Evolutionary conservation across 2,113 vertebrate species (phyloP).

Genomic region (Lagenorhynchus albirostris): DNA sequence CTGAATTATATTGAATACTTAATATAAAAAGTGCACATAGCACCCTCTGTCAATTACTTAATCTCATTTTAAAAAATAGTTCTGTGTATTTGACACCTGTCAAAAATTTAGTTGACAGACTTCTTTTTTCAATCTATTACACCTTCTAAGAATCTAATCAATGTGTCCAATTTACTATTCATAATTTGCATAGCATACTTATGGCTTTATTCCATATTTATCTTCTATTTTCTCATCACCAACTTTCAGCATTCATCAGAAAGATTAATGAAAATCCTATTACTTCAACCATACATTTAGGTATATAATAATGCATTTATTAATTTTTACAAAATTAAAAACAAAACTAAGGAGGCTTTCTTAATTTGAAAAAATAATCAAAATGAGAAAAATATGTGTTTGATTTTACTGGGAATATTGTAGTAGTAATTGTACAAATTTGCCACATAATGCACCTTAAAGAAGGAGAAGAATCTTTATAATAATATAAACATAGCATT

Average conservation of each 20-base stretch:
- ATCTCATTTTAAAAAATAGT: conserved; percentile 50
- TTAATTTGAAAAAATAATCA: not conserved
- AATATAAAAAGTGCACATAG: conserved; percentile 17
- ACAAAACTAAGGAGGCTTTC: not conserved
- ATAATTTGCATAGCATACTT: conserved; percentile 73
- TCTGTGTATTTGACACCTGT: conserved; percentile 68
- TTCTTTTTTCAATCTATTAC: conserved; percentile 63
- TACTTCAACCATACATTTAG: not conserved
- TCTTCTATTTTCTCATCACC: conserved; percentile 67
- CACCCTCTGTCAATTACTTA: conserved; percentile 61
- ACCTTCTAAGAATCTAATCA: conserved; percentile 72
- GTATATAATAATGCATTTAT: not conserved
- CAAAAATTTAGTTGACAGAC: conserved; percentile 71
- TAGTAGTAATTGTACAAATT: not conserved
- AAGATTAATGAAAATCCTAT: conserved; percentile 55
- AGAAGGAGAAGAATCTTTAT: not conserved
- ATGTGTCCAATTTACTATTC: conserved; percentile 76
- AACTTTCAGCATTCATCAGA: conserved; percentile 48
- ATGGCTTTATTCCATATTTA: conserved; percentile 70
- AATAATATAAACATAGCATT: not conserved
- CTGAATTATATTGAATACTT: not conserved
- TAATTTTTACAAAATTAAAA: not conserved
- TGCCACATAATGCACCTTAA: not conserved
- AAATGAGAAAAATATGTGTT: not conserved
- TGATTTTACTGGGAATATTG: not conserved